A percentile compares a stretch with the other conserved stretches of the same genome.
phyloP scores from a whole-genome alignment of 2,797 vertebrate genomes.

The Syncerus caffer region DNA sequence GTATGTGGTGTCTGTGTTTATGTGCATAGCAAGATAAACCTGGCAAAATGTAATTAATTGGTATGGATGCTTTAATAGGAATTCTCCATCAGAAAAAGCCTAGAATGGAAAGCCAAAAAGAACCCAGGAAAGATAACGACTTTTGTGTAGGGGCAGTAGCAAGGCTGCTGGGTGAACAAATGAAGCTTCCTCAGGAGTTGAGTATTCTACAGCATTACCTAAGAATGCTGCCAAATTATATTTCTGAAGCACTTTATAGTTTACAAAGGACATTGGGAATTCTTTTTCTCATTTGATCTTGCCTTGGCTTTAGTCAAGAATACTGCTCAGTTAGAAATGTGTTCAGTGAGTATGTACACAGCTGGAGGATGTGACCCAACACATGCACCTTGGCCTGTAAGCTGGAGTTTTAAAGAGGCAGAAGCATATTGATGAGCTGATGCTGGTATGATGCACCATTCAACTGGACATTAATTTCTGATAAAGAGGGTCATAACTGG shows the following conservation, averaged over 20 bases:
- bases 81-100: slow-evolving; percentile 1
- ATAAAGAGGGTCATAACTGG: neutral
- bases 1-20: neutral
- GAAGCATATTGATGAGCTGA: neutral
- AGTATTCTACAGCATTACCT: neutral
- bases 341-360: neutral
- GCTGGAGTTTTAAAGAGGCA: neutral
- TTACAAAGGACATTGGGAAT: neutral
- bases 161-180: neutral
- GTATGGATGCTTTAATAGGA: neutral
- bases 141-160: neutral
- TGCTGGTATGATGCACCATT: neutral
- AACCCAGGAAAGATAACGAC: neutral
- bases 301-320: neutral
- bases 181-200: neutral
- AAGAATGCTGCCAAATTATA: neutral
- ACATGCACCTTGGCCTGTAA: neutral
- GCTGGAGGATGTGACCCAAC: neutral
- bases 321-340: neutral
- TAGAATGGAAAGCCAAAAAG: neutral
- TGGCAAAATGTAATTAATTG: neutral
- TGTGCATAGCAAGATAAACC: slow-evolving; percentile 19
- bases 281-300: neutral
- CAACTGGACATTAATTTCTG: neutral
- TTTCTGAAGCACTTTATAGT: neutral